A percentile compares a stretch with the other conserved stretches of the same genome.
Evolutionary conservation across 1,140 invertebrate genomes (phyloP).

Genomic region (Temnothorax longispinosus): DNA sequence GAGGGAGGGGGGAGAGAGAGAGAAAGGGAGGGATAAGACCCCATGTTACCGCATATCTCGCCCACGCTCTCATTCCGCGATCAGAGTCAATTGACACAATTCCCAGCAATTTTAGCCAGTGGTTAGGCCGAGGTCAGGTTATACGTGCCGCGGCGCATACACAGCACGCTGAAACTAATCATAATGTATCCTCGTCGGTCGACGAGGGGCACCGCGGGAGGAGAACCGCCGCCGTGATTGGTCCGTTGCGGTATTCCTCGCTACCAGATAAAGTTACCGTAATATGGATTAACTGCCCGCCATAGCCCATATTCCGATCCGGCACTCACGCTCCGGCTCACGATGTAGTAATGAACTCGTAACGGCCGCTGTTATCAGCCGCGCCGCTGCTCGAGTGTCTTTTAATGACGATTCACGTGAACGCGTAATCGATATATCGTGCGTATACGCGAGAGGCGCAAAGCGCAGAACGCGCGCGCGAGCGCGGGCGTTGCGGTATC

Average conservation of each 20-base stretch:
- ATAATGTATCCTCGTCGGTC: constrained; percentile 73
- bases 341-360: constrained; percentile 70
- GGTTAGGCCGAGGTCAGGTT: constrained; percentile 70
- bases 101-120: constrained; percentile 72
- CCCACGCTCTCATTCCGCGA: constrained; percentile 37
- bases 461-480: not conserved
- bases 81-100: constrained; percentile 72
- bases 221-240: constrained; percentile 67
- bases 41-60: not conserved
- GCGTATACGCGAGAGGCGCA: constrained; percentile 1
- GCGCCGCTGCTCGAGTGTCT: constrained; percentile 59
- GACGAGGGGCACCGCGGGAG: constrained; percentile 38
- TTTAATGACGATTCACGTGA: constrained; percentile 66
- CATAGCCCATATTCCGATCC: constrained; percentile 69
- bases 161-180: constrained; percentile 73
- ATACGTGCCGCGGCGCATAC: constrained; percentile 67
- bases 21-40: not conserved
- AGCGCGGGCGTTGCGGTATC: not conserved
- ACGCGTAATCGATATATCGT: constrained; percentile 52
- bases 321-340: constrained; percentile 53
- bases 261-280: constrained; percentile 75
- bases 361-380: constrained; percentile 67
- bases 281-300: constrained; percentile 74
- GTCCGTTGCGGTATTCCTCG: constrained; percentile 74
- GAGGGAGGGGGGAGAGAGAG: not conserved